phyloP scores from a whole-genome alignment of 2,888 invertebrate genomes.

The Siphlonurus alternatus region DNA sequence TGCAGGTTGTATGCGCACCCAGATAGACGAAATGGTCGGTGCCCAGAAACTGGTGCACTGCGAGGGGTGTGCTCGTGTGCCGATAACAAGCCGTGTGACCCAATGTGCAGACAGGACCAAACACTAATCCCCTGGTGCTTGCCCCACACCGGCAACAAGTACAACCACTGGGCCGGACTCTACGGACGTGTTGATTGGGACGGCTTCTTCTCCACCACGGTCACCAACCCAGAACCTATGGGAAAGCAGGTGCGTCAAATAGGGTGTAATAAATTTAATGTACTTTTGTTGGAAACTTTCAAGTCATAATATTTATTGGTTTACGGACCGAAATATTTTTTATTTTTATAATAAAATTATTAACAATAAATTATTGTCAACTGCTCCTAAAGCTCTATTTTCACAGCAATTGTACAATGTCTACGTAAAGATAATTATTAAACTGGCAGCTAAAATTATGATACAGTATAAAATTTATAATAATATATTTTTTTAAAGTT shows the following conservation, averaged over 20 bases:
- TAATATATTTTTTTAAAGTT: no score
- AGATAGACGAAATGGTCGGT: conserved; percentile 34
- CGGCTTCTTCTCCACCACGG: conserved; percentile 70
- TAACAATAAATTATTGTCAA: no score
- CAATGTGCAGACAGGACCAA: conserved; percentile 53
- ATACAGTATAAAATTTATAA: no score
- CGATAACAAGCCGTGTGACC: conserved; percentile 42
- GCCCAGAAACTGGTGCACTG: conserved; percentile 27
- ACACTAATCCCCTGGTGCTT: conserved; percentile 80
- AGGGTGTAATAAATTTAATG: no score
- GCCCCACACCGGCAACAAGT: conserved; percentile 70
- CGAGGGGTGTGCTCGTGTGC: conserved; percentile 69
- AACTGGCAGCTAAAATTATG: no score
- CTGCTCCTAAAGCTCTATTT: no score
- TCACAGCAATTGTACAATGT: no score
- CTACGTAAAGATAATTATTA: no score
- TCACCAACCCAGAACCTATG: conserved; percentile 79
- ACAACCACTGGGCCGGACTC: conserved; percentile 74
- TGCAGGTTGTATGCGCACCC: conserved; percentile 33
- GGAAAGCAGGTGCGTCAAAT: conserved; percentile 48
- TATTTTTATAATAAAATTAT: no score
- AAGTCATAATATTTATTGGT: background rate
- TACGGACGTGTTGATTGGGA: conserved; percentile 69
- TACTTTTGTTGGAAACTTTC: background rate
- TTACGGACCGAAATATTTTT: no score